Conservation (phyloP, 2,888 invertebrate genomes). For the Agonopterix alstromeriana region DNA sequence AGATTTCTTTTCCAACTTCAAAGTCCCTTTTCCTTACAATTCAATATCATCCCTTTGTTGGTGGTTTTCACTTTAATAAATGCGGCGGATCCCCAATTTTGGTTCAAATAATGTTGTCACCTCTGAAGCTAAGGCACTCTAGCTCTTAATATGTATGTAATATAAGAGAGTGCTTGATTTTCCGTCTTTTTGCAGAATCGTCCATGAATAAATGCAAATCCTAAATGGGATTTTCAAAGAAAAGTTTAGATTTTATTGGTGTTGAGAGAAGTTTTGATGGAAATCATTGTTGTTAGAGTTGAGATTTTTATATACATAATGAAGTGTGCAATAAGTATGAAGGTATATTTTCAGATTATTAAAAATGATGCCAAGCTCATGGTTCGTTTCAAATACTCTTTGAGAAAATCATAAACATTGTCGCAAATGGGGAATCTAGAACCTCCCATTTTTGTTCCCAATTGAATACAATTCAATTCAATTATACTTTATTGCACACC, state of each 20-base stretch:
- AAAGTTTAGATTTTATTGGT: background rate
- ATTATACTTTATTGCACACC: no score
- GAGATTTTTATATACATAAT: no score
- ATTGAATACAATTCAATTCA: no score
- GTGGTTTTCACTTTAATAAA: conserved; percentile 73
- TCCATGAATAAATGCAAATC: background rate
- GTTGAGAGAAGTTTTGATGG: background rate
- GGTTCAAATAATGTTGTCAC: conserved; percentile 72
- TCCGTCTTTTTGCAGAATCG: background rate
- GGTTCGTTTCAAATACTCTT: no score
- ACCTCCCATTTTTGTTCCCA: no score
- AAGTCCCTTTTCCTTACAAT: conserved; percentile 54
- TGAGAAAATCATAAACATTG: no score
- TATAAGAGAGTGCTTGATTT: background rate
- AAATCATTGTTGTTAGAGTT: background rate
- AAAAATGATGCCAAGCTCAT: no score
- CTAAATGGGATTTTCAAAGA: background rate
- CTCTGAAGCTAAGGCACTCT: conserved; percentile 21
- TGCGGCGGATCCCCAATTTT: conserved; percentile 63
- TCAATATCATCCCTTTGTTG: conserved; percentile 75
- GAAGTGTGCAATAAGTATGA: no score
- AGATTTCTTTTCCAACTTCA: conserved; percentile 17
- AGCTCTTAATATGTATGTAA: conserved; percentile 1
- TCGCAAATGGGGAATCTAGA: no score
- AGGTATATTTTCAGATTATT: no score